Base-by-base conservation (phyloP, 2,888 invertebrate species). In the Tetrapedia diversipes region DNA sequence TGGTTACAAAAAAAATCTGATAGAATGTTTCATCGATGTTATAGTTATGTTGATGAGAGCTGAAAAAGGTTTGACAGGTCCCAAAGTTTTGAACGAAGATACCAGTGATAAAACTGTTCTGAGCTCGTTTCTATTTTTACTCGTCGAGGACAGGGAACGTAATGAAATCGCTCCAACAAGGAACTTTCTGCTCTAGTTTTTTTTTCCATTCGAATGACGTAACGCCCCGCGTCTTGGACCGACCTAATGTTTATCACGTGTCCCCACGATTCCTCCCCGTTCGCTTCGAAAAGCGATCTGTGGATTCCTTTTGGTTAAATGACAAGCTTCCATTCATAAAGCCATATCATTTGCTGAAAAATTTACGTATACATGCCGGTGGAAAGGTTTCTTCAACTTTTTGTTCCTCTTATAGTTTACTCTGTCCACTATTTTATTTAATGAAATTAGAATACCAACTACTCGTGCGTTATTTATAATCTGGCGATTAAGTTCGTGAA, bases 61-160 rank as follows among this genome's bases (percentile, higher is more conserved):
- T 29, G 61, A 54, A 41, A 51, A 43, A 54, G 22, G 61, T 68
- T 72, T 67, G 77, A 67, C 66, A 64, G 63, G 41, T 64, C 56
- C 49, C 54, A 41, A 11, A 54, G 34, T 54, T 27, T 24, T 47
- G 41, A 29, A 77, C 77, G 56, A 65, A 67, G 70, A 74, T 63
- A 60, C 47, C 27, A 24, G 57, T 59, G 74, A 74, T 79, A 74
- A 80, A 78, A 47, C 64, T 70, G 67, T 65, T 80, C 68, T 65
- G 67, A 57, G 59, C 69, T 68, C 74, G 67, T 47, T 64, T 79
- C 79, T 80, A 79, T 79, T 80, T 80, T 80, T 80, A 79, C 74
- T 70, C 22, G 27, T 8, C 54, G 27, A 39, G 37, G 34, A 53
- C 29, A 51, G 51, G 66, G 47, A n/a, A 47, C 10, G 69, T 56